Evolutionary conservation across 2,113 vertebrate species (phyloP).

Genomic region (Brienomyrus longianalis): DNA sequence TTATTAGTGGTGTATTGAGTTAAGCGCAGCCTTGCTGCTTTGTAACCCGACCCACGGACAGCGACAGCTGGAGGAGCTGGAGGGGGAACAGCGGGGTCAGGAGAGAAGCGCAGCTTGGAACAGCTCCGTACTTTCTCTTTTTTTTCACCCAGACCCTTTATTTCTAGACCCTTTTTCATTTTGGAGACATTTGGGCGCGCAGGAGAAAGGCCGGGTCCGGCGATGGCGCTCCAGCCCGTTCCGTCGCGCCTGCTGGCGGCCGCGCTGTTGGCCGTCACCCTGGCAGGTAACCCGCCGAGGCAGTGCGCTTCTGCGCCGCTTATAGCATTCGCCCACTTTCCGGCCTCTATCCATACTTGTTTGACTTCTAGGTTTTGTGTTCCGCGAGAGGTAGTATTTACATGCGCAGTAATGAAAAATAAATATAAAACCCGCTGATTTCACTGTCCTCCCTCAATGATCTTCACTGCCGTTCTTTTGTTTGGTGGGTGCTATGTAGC

Average conservation of each 20-base stretch:
- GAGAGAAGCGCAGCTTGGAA: conserved; percentile 39
- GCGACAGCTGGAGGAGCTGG: conserved; percentile 52
- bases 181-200: conserved; percentile 1
- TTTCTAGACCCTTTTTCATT: conserved; percentile 35
- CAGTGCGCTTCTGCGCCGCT: background rate
- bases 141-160: conserved; percentile 36
- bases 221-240: conserved; percentile 41
- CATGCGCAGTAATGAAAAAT: background rate
- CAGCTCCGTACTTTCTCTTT: conserved; percentile 45
- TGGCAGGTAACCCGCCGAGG: conserved; percentile 47
- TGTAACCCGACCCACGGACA: conserved; percentile 57
- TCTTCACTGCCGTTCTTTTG: background rate
- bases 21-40: conserved; percentile 50
- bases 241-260: conserved; percentile 38
- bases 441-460: background rate
- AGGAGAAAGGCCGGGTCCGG: conserved; percentile 18
- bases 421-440: background rate
- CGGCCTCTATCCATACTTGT: background rate
- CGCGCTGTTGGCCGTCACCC: conserved; percentile 33
- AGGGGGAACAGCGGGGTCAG: conserved; percentile 13
- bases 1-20: conserved; percentile 46
- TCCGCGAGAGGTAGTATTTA: background rate
- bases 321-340: background rate
- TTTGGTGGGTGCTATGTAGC: background rate
- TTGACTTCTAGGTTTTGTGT: background rate